Evolutionary conservation across 2,888 invertebrate genomes (phyloP).

Genomic region (Pimpla rufipes): DNA sequence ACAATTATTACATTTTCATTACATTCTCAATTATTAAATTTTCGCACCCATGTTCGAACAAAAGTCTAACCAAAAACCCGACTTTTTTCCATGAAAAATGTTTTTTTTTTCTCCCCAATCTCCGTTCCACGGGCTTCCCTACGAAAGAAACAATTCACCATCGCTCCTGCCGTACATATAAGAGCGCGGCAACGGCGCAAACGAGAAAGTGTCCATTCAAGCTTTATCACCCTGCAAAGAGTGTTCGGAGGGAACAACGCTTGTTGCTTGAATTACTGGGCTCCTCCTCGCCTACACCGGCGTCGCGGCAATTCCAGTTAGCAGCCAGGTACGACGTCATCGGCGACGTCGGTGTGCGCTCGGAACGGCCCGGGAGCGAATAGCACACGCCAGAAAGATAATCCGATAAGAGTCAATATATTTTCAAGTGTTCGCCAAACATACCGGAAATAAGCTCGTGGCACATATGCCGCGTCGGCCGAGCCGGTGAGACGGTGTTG

Average conservation of each 20-base stretch:
- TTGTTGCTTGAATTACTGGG: slow-evolving; percentile 61
- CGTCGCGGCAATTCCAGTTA: slow-evolving; percentile 17
- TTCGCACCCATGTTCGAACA: too few species aligned
- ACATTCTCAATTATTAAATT: too few species aligned
- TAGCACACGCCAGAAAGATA: slow-evolving; percentile 70
- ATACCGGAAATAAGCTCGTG: slow-evolving; percentile 73
- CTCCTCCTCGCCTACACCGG: neutral
- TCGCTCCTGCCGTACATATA: slow-evolving; percentile 19
- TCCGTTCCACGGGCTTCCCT: slow-evolving; percentile 4
- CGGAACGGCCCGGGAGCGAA: slow-evolving; percentile 36
- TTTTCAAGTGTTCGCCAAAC: slow-evolving; percentile 82
- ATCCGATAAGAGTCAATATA: slow-evolving; percentile 80
- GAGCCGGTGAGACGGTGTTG: slow-evolving; percentile 42
- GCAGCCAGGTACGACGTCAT: slow-evolving; percentile 40
- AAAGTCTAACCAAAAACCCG: neutral
- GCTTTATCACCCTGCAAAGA: slow-evolving; percentile 42
- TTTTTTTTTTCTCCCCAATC: slow-evolving; percentile 33
- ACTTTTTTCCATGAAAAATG: neutral
- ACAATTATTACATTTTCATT: too few species aligned
- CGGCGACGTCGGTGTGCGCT: slow-evolving; percentile 34
- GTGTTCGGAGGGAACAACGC: slow-evolving; percentile 22
- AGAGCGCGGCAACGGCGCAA: slow-evolving; percentile 14
- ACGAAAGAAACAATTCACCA: slow-evolving; percentile 13
- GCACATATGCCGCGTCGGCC: slow-evolving; percentile 67
- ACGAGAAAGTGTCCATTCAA: slow-evolving; percentile 48